Conservation (phyloP, 2,888 invertebrate genomes). For the Apeira syringaria region DNA sequence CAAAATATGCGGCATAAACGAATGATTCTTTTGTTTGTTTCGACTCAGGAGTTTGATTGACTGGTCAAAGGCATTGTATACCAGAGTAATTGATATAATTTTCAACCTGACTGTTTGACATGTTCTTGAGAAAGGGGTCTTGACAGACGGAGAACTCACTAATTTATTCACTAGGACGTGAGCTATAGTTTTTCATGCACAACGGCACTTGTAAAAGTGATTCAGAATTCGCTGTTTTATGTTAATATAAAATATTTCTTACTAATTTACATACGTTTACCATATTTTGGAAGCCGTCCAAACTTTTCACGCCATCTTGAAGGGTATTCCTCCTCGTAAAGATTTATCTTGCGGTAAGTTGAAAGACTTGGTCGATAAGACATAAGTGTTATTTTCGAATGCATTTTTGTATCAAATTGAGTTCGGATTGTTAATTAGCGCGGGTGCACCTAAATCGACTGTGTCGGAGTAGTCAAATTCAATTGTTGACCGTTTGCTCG, state of each 20-base stretch:
- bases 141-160: too few relatives aligned
- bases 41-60: too few relatives aligned
- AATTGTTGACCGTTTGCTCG: background rate
- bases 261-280: slow-evolving; percentile 10
- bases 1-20: too few relatives aligned
- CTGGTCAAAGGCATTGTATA: too few relatives aligned
- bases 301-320: slow-evolving; percentile 8
- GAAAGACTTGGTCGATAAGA: background rate
- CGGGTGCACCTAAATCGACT: background rate
- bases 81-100: too few relatives aligned
- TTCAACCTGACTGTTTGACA: too few relatives aligned
- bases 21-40: too few relatives aligned
- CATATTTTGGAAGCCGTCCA: slow-evolving; percentile 11
- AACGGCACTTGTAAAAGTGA: slow-evolving; percentile 4
- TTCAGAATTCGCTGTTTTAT: slow-evolving; percentile 6
- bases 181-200: slow-evolving; percentile 8
- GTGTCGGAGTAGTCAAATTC: background rate
- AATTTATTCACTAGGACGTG: too few relatives aligned
- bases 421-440: background rate
- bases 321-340: slow-evolving; percentile 2
- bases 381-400: slow-evolving; percentile 3
- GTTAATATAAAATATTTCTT: slow-evolving; percentile 1
- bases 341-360: background rate
- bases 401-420: slow-evolving; percentile 5
- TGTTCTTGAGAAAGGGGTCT: too few relatives aligned